These are phyloP conservation scores for Paracyclopina nana DNA, from an alignment of 1,140 invertebrate genomes.

Conservation along the genomic window DNA sequence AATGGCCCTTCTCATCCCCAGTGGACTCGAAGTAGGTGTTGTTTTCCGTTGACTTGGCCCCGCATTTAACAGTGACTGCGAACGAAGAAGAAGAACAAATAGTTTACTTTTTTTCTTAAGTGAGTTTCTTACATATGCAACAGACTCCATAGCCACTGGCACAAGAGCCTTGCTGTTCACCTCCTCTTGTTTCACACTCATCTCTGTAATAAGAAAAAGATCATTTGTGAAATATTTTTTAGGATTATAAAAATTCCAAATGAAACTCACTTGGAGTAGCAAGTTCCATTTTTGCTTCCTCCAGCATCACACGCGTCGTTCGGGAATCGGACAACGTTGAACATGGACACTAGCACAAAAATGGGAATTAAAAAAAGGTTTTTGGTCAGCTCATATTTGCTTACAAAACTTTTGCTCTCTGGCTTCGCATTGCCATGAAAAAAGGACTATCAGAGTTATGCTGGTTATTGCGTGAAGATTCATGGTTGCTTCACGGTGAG, in stretches of 20 bases:
- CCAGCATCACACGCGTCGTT: background rate
- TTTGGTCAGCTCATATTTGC: too few relatives aligned
- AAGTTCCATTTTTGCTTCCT: background rate
- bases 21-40: background rate
- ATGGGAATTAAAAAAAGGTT: too few relatives aligned
- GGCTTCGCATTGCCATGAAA: too few relatives aligned
- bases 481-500: too few relatives aligned
- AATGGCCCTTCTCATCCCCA: background rate
- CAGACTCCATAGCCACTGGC: background rate
- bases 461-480: too few relatives aligned
- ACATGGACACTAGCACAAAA: too few relatives aligned
- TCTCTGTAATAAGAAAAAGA: background rate
- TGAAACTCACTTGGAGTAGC: background rate
- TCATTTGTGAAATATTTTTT: background rate
- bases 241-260: background rate
- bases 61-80: background rate
- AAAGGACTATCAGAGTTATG: too few relatives aligned
- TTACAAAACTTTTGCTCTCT: too few relatives aligned
- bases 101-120: background rate
- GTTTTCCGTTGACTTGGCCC: background rate
- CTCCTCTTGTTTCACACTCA: background rate
- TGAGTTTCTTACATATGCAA: background rate
- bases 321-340: background rate
- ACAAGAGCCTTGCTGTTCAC: background rate
- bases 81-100: background rate